These are phyloP conservation scores for Microcebus jonahi DNA, from an alignment of 2,113 vertebrate species.

Conservation along the genomic window DNA sequence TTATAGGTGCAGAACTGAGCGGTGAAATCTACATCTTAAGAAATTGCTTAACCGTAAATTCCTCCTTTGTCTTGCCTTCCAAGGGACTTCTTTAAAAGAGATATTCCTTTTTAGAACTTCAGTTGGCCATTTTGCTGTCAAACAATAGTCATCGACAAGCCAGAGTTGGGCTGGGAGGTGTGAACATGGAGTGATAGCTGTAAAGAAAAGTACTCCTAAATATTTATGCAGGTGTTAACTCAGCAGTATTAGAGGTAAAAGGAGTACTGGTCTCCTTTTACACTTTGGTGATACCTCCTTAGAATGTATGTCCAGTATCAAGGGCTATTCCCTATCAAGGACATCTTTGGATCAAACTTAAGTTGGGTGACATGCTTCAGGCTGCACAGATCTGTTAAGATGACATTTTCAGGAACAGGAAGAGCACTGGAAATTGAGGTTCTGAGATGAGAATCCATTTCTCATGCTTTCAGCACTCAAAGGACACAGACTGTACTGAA, in stretches of 20 bases:
- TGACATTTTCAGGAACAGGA: constrained; percentile 68
- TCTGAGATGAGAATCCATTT: constrained; percentile 40
- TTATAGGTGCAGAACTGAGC: not conserved
- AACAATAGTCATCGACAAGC: constrained; percentile 38
- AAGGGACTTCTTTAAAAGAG: not conserved
- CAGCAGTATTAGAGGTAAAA: not conserved
- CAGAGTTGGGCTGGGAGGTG: not conserved
- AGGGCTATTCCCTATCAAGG: constrained; percentile 22
- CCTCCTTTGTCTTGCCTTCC: constrained; percentile 22
- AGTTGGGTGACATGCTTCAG: not conserved
- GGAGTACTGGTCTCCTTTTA: constrained; percentile 1
- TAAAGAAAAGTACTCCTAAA: constrained; percentile 32
- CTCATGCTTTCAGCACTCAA: constrained; percentile 29
- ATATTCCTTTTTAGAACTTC: not conserved
- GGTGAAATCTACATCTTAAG: not conserved
- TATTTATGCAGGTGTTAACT: not conserved
- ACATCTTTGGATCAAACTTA: constrained; percentile 31
- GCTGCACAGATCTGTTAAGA: constrained; percentile 54
- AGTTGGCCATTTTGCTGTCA: constrained; percentile 27
- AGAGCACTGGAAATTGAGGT: not conserved
- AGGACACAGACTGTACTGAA: constrained; percentile 64
- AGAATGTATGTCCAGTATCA: constrained; percentile 43
- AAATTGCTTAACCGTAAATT: not conserved
- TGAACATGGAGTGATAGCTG: constrained; percentile 28
- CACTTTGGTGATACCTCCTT: not conserved